Base-by-base conservation (phyloP, 1,140 invertebrate genomes). In the Scaptomyza pallida region DNA sequence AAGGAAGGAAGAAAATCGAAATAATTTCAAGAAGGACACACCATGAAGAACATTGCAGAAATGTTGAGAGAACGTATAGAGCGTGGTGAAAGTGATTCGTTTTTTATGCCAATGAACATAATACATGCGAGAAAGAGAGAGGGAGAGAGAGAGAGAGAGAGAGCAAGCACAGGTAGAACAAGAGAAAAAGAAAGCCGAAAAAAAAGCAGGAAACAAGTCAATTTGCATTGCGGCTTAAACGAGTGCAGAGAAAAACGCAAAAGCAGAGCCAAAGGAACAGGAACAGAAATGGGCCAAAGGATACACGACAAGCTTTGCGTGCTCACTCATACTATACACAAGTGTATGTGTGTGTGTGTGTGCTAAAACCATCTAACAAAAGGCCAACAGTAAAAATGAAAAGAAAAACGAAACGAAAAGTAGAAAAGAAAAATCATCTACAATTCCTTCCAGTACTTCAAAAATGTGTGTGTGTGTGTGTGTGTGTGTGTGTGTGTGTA, bases 151-250 rank as follows among this genome's bases (percentile, higher is more conserved):
- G 15, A n/a, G 3, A 35, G 33, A 35, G 1, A 35, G 10, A 35
- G 33, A 35, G 12, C 12, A 8, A 4, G 62, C 9, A 30, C 12
- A 65, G 35, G 35, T 54, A 73, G 30, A 30, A 30, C 5, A 67
- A 52, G 47, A 54, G 47, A 45, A 44, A 41, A 35, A 47, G 37
- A 16, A 47, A 26, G 15, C 16, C 12, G 2, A 35, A 30, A 43
- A 54, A 9, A 37, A 16, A 19, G 45, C 72, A 71, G 81, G 81
- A 85, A 85, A 77, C 81, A 85, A 85, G 81, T 86, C 81, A 85
- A 85, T 85, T 85, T 85, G 81, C 81, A 85, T 81, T 85, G 81
- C 81, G 81, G 81, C 81, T 85, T 86, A 85, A 77, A 67, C 73
- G 80, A 79, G 62, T 70, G 64, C 69, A 73, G 48, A 70, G 48